These are phyloP conservation scores for Callimorpha dominula DNA, from an alignment of 2,888 invertebrate genomes.

Conservation along the genomic window DNA sequence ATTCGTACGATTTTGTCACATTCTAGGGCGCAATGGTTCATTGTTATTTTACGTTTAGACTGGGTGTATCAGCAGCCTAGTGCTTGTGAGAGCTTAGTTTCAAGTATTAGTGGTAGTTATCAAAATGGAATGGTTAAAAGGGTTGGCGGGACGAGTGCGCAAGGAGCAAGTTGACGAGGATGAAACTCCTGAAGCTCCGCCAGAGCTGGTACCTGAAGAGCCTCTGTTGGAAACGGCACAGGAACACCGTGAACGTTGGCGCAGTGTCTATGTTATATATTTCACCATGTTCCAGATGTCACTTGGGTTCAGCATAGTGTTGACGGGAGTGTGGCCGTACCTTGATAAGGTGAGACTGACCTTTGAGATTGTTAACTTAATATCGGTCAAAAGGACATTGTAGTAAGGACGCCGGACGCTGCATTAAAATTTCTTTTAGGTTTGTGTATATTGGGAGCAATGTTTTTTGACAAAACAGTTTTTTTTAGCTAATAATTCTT, in stretches of 20 bases:
- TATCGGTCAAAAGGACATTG: neutral
- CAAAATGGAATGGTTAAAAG: constrained; percentile 71
- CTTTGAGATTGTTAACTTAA: neutral
- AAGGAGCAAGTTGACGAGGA: constrained; percentile 28
- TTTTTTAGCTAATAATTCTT: no score
- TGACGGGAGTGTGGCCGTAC: constrained; percentile 96
- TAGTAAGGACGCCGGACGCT: no score
- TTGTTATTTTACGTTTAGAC: neutral
- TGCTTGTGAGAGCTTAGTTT: constrained; percentile 2
- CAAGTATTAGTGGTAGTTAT: constrained; percentile 19
- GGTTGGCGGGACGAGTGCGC: constrained; percentile 53
- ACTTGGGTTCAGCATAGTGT: constrained; percentile 94
- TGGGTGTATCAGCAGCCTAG: constrained; percentile 12
- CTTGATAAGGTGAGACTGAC: constrained; percentile 90
- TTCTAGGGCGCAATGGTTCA: constrained; percentile 23
- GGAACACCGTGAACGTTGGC: constrained; percentile 91
- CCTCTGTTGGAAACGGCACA: constrained; percentile 88
- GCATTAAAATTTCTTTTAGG: no score
- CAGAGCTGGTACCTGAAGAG: constrained; percentile 13
- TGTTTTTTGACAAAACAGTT: no score
- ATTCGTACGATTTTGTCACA: constrained; percentile 10
- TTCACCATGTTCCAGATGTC: constrained; percentile 97
- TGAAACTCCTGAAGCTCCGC: constrained; percentile 26
- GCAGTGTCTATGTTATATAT: constrained; percentile 93
- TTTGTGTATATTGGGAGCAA: no score